A percentile compares a stretch with the other conserved stretches of the same genome.
phyloP scores from a whole-genome alignment of 2,797 vertebrate genomes.

The Menidia menidia region DNA sequence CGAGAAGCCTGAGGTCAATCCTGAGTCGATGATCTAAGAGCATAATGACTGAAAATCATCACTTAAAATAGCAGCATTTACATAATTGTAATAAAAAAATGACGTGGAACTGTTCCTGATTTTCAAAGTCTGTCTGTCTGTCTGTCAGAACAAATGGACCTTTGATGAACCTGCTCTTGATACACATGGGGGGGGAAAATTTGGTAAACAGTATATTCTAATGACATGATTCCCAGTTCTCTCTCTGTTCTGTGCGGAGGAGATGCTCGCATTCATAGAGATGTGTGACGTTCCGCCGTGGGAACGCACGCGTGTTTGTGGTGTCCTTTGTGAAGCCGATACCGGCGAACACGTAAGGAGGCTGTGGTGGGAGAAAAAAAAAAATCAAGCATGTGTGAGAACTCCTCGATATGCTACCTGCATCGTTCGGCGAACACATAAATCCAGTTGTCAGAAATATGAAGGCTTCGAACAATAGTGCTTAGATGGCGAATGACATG shows the following conservation, averaged over 20 bases:
- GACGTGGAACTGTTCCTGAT: background rate
- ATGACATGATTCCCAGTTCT: background rate
- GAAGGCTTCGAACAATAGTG: too few relatives aligned
- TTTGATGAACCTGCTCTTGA: background rate
- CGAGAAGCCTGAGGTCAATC: conserved; percentile 11
- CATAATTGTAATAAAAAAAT: background rate
- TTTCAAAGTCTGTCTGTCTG: background rate
- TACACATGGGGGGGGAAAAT: background rate
- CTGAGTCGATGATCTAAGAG: conserved; percentile 17
- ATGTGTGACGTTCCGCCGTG: conserved; percentile 24
- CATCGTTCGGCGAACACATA: too few relatives aligned
- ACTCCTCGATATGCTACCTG: too few relatives aligned
- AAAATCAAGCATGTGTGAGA: too few relatives aligned
- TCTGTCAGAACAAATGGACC: too few relatives aligned
- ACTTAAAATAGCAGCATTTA: background rate
- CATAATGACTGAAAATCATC: conserved; percentile 6
- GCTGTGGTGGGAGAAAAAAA: background rate
- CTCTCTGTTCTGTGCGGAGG: conserved; percentile 32
- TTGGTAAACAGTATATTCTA: conserved; percentile 24
- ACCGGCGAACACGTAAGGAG: conserved; percentile 39
- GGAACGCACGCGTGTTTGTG: conserved; percentile 47
- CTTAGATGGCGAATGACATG: conserved; percentile 10
- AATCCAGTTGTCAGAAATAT: too few relatives aligned
- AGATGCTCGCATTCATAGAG: conserved; percentile 40
- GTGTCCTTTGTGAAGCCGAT: conserved; percentile 49